Percentiles rank a stretch among this genome's conserved stretches.
Conservation (phyloP, 1,140 invertebrate genomes). For the Atta cephalotes region DNA sequence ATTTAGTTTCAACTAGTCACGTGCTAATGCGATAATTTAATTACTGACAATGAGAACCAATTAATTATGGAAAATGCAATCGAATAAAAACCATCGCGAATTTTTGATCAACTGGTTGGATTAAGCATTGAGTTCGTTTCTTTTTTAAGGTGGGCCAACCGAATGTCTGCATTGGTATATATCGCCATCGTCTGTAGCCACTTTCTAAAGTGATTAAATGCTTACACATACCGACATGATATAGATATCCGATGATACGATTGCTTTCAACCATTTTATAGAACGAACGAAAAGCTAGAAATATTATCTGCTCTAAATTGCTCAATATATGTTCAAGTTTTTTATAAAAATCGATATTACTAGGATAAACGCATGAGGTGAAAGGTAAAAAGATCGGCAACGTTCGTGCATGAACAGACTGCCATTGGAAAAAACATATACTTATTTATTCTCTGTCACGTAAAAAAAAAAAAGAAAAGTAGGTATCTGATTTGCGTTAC, state of each 20-base stretch:
- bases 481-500: conserved; percentile 67
- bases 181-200: conserved; percentile 58
- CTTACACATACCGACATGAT: conserved; percentile 71
- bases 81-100: not conserved
- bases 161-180: conserved; percentile 1
- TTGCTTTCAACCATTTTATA: conserved; percentile 39
- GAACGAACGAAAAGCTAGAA: conserved; percentile 7
- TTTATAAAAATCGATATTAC: not conserved
- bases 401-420: not conserved
- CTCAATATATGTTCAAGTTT: not conserved
- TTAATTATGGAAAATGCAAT: not conserved
- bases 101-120: not conserved
- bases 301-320: not conserved
- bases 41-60: not conserved
- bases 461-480: conserved; percentile 54
- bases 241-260: conserved; percentile 53
- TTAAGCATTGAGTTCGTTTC: not conserved
- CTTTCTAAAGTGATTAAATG: conserved; percentile 84
- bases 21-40: conserved; percentile 24
- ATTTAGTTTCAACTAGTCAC: not conserved
- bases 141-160: conserved; percentile 41
- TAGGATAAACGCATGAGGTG: not conserved
- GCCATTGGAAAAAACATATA: conserved; percentile 32
- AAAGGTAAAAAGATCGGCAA: conserved; percentile 46
- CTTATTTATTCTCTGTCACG: conserved; percentile 48